Conservation (phyloP, 2,797 vertebrate species). For the Pseudocheirus occidentalis region DNA sequence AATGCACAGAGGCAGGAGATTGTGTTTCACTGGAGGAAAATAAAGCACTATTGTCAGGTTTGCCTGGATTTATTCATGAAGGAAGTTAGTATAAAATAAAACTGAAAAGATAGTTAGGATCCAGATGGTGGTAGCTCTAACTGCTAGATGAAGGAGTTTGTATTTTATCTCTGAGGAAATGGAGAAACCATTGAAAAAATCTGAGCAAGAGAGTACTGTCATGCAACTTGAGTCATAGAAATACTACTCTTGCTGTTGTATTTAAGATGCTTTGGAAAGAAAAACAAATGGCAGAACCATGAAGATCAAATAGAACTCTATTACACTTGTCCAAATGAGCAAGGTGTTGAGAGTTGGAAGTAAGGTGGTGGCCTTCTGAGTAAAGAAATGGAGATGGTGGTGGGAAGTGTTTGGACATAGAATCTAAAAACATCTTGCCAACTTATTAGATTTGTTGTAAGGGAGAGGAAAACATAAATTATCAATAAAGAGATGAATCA, state of each 20-base stretch:
- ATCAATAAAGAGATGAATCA: neutral
- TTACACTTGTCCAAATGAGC: slow-evolving; percentile 34
- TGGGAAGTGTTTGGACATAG: neutral
- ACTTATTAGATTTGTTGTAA: neutral
- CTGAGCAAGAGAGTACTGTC: neutral
- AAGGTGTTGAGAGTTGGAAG: neutral
- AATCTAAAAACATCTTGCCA: neutral
- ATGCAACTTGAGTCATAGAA: neutral
- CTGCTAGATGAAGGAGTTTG: neutral
- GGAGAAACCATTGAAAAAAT: neutral
- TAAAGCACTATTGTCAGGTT: neutral
- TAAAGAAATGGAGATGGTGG: neutral
- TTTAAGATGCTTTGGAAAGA: neutral
- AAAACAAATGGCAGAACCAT: neutral
- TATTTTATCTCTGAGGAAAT: neutral
- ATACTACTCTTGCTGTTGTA: neutral
- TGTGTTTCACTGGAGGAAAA: too few relatives aligned
- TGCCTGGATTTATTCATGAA: neutral
- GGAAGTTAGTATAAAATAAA: neutral
- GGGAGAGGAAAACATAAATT: neutral
- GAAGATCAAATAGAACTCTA: slow-evolving; percentile 20
- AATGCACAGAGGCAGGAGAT: too few relatives aligned
- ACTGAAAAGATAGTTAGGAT: neutral
- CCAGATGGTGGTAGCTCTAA: neutral
- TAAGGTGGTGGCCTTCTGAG: neutral